Evolutionary conservation across 1,140 invertebrate genomes (phyloP), one percentile per base, ranked within the genome.

Genomic region (Macrostomum lignano): DNA sequence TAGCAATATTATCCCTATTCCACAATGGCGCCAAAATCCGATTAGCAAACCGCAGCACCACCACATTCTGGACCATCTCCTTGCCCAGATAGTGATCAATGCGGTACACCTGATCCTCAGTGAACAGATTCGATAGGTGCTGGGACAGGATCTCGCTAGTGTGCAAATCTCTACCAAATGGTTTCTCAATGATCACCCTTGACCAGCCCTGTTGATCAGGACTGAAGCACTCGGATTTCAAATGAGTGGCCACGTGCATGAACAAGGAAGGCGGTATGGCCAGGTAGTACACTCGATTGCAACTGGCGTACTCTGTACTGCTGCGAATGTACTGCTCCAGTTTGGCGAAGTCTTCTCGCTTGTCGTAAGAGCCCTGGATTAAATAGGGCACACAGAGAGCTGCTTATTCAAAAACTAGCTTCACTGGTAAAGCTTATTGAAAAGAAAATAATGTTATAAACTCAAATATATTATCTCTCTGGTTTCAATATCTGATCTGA

Each of bases 41-140:
- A 39, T 65, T 65, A 3, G 56, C 62, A 48, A 66, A 65, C 28
- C 60, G 65, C 14, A 77, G 64, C 10, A 81, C 82, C 72, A 98
- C 82, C 14, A 98, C 55, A 62, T 98, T 98, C 58, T 98, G 88
- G 3, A 98, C 86, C 86, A 98, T 96, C 61, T 98, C 91, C 56
- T 98, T 98, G 11, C 91, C 91, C 21, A 98, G 62, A 54, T 98
- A 98, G 59, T 98, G 91, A 58, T 98, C 91, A 43, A 98, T 96
- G 41, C 88, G 65, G 50, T 93, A 96, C 24, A 96, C 65, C 58
- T 98, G 74, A 37, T 93, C 77, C 62, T 98, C 91, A 34, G 64
- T 68, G 52, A 94, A 98, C 15, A 96, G 54, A 0, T 66, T 65
- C 2, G 72, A 65, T 31, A 98, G 58, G 55, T 96, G 86, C 46